Base-by-base conservation (phyloP, 1,140 invertebrate species). In the Zaprionus tsacasi region DNA sequence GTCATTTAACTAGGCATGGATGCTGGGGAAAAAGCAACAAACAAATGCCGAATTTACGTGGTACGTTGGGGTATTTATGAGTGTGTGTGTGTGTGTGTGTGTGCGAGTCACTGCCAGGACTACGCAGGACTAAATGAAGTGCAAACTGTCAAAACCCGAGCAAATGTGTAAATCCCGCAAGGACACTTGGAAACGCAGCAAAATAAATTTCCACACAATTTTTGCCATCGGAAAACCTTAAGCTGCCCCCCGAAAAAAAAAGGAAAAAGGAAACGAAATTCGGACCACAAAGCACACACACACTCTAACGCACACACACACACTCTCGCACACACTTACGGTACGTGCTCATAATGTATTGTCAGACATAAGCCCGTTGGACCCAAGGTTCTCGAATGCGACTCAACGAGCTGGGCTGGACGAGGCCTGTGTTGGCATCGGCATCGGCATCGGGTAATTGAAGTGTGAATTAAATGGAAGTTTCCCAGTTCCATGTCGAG, bases 161-260 rank as follows among this genome's bases (percentile, higher is more conserved):
- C 65, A 63, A 65, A 56, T 68, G 70, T 68, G 45, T 70, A 77
- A 77, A 70, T 88, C 83, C 83, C 83, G 73, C 74, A 72, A 83
- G 80, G 80, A 75, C 79, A 77, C 83, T 82, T 82, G 48, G 68
- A 76, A 64, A 57, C 52, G 48, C 27, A 56, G 66, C 70, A 59
- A 70, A 78, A 75, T 83, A 88, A 81, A 81, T 86, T 82, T 63
- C 48, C 13, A 33, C n/a, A 52, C 63, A 70, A 79, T 70, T 87
- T 86, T 79, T 36, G 54, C 45, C 60, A 13, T 25, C 56, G 59
- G 27, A 54, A 54, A 81, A 43, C 66, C 77, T 74, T 81, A 75
- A 86, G 33, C 33, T 43, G 57, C 27, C 27, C 27, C 6, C 27
- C 27, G 4, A 30, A 30, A 55, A 50, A 50, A 21, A 50, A 25